Evolutionary conservation across 2,797 vertebrate species (phyloP), one percentile per base, ranked within the genome.

Genomic region (Microchirus variegatus): DNA sequence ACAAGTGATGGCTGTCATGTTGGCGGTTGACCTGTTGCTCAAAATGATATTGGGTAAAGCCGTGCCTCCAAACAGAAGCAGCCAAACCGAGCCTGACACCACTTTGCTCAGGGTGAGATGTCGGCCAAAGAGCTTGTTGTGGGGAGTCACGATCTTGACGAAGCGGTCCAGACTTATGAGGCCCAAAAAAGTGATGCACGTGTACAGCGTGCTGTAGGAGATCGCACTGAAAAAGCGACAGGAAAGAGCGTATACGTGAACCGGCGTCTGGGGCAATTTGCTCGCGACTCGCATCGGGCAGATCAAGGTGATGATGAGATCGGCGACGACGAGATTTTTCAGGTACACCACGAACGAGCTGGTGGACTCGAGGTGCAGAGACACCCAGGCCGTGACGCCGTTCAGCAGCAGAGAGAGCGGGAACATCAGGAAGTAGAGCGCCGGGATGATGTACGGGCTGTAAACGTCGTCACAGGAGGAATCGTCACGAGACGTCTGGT

Each of bases 161-260:
- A 96, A 96, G 56, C 96, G 94, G 53, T 97, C 95, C 0, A 96
- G 74, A 73, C 96, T 95, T 66, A 98, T 95, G 4, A 96, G 87
- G 1, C 95, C 95, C 0, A 97, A 86, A 53, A 97, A 92, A 3
- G 92, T 48, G 0, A 98, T 95, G 5, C 92, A 94, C 0, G 93
- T 94, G 60, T 96, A 97, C 90, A 93, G 92, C 18, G 94, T 92
- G 0, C 90, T 82, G 0, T 95, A 97, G 65, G 95, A 95, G 37
- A 95, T 42, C 2, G 94, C 82, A 0, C 83, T 87, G 2, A 87
- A 86, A 65, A 91, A 95, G 10, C 92, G 91, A 61, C 96, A 97
- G 12, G 91, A 82, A 44, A 94, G 71, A 0, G 78, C 19, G 38
- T 79, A 70, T 13, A 95, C 74, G 53, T 67, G 45, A 76, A 81